These are phyloP conservation scores for Chrysolina haemoptera DNA, from an alignment of 2,888 invertebrate genomes.

Conservation along the genomic window DNA sequence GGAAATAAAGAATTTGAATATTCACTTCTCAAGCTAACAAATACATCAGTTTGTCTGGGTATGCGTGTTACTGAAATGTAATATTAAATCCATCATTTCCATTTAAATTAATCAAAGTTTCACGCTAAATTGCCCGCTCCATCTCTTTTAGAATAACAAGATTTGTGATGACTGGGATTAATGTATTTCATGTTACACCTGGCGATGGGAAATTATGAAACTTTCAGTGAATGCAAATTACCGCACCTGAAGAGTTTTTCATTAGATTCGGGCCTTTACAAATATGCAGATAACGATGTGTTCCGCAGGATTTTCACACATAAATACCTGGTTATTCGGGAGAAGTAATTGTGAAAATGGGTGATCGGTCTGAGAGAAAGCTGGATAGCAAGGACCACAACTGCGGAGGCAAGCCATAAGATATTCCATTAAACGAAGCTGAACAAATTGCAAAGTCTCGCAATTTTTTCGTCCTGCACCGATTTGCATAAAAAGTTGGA, in stretches of 20 bases:
- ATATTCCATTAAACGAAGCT: too few relatives aligned
- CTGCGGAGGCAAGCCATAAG: too few relatives aligned
- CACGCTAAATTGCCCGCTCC: background rate
- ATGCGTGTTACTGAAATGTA: background rate
- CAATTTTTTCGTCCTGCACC: too few relatives aligned
- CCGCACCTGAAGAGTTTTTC: constrained; percentile 40
- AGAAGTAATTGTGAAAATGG: background rate
- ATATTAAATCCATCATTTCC: background rate
- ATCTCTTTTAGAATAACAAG: background rate
- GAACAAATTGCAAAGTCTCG: too few relatives aligned
- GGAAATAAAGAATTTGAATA: too few relatives aligned
- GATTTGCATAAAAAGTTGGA: too few relatives aligned
- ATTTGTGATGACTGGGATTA: constrained; percentile 51
- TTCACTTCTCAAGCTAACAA: too few relatives aligned
- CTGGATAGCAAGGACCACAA: too few relatives aligned
- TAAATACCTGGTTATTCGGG: background rate
- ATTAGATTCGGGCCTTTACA: constrained; percentile 26
- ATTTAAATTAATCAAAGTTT: background rate
- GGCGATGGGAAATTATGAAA: constrained; percentile 54
- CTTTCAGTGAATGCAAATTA: constrained; percentile 57
- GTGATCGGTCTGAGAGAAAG: too few relatives aligned
- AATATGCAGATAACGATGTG: background rate
- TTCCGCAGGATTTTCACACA: background rate
- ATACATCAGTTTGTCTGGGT: background rate
- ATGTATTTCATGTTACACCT: constrained; percentile 54